These are phyloP conservation scores for Dinothrombium tinctorium DNA, from an alignment of 1,140 invertebrate species.

Conservation along the genomic window DNA sequence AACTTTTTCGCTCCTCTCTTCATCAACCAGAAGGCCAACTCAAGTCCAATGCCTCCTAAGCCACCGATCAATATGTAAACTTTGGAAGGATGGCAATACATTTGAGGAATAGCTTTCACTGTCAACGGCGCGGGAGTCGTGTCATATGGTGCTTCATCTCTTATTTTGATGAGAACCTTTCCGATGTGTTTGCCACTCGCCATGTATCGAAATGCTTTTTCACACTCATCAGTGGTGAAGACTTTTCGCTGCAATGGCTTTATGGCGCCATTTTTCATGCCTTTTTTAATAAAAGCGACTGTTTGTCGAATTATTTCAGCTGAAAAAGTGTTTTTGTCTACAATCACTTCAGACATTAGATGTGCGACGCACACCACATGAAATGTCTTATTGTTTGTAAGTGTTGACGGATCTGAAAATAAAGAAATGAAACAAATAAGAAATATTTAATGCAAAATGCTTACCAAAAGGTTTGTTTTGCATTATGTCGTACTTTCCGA, in stretches of 20 bases:
- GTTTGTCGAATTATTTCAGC: too few species aligned
- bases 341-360: constrained; percentile 35
- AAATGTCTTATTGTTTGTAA: constrained; percentile 78
- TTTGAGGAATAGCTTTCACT: too few species aligned
- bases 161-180: constrained; percentile 67
- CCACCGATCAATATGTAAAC: constrained; percentile 76
- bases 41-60: constrained; percentile 79
- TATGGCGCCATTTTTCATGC: constrained; percentile 60
- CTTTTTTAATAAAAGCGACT: constrained; percentile 53
- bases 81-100: too few species aligned
- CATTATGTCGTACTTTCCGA: constrained; percentile 84
- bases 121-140: too few species aligned
- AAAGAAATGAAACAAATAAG: too few species aligned
- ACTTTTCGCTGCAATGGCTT: constrained; percentile 52
- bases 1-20: constrained; percentile 53
- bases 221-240: constrained; percentile 57
- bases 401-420: constrained; percentile 41
- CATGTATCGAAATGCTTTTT: constrained; percentile 83
- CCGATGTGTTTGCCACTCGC: constrained; percentile 88
- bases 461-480: constrained; percentile 53
- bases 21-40: constrained; percentile 71
- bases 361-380: constrained; percentile 83
- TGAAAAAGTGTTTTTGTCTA: constrained; percentile 2
- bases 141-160: too few species aligned
- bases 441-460: too few species aligned